Base-by-base conservation (phyloP, 2,888 invertebrate genomes). In the Merodon equestris region DNA sequence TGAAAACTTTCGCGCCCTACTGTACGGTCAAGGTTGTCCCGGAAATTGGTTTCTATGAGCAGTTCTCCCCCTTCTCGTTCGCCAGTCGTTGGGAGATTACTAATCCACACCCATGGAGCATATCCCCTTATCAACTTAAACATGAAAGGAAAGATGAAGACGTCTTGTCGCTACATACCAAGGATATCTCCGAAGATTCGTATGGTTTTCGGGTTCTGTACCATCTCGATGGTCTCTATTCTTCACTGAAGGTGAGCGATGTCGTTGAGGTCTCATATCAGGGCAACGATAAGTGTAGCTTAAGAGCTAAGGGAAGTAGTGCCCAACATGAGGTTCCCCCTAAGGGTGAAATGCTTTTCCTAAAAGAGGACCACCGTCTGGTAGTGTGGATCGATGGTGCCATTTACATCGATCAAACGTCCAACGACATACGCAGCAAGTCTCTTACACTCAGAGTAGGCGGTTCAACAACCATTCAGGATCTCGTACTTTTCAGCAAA, bases 321-420 rank as follows among this genome's bases (percentile, higher is more conserved):
- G 40, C 50, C 44, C 27, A 27, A 7, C 7, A 27, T 7, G n/a
- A 9, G 5, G 36, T 73, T 15, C 73, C 73, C 7, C 2, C 40
- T 1, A 2, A 38, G 0, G 73, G 73, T 3, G 73, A 73, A 15
- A 13, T 73, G 9, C 36, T 73, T 0, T 1, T 73, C 4, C 27
- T 67, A 1, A 67, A 47, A 4, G 73, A 73, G 54, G 12, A 36
- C 1, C 14, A 48, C 0, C 66, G 67, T 0, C 0, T 73, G 14
- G 18, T 67, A 9, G 14, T 67, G 18, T 73, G 73, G 73, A 56
- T 73, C 15, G 67, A 73, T 36, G 73, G 73, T 1, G 14, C 10
- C 27, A 54, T 73, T 1, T 54, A 15, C 10, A 18, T 58, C 12
- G 73, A 73, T 40, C 38, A 67, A 42, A 2, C 40, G 2, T 44